Base-by-base conservation (phyloP, 2,888 invertebrate species). In the Cactoblastis cactorum region DNA sequence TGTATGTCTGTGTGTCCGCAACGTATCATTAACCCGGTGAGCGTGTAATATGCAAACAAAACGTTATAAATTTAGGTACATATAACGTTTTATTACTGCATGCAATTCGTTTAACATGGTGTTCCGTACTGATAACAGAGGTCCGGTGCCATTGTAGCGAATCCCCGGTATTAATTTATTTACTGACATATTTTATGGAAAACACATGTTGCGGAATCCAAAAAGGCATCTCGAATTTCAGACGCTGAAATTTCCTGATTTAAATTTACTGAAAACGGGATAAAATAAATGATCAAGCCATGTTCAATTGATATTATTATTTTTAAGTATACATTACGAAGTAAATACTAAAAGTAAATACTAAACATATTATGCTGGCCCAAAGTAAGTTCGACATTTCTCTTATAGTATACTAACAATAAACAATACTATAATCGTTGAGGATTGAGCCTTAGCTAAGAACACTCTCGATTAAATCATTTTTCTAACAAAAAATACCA, bases 91-190 rank as follows among this genome's bases (percentile, higher is more conserved):
- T 34, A 28, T 32, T 34, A 32, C 46, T 22, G 22, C 49, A 17
- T 33, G 37, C 28, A 37, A 38, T 45, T n/a, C 32, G 14, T 47
- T 50, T 43, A 47, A 53, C 51, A 51, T 33, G 48, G 49, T 57
- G 53, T 47, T 51, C 49, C 33, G 9, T 34, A 14, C 46, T 49
- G 57, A 57, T 57, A 57, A 53, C 52, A 46, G 47, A 49, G 50
- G 45, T 47, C 45, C 37, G 33, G 18, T 33, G 48, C 34, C 50
- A 32, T 32, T 32, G 18, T 32, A 14, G 14, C 43, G 12, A 14
- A 28, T 24, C 24, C 28, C 22, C 24, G 19, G 9, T n/a, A 28
- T 45, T 32, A 32, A 37, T 43, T 43, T 43, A 24, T 15, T 28
- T 41, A n/a, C 8, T 41, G 12, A 39, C 39, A 28, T 28, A 28